These are phyloP conservation scores for Macrophya alboannulata DNA, from an alignment of 2,888 invertebrate genomes.

Conservation along the genomic window DNA sequence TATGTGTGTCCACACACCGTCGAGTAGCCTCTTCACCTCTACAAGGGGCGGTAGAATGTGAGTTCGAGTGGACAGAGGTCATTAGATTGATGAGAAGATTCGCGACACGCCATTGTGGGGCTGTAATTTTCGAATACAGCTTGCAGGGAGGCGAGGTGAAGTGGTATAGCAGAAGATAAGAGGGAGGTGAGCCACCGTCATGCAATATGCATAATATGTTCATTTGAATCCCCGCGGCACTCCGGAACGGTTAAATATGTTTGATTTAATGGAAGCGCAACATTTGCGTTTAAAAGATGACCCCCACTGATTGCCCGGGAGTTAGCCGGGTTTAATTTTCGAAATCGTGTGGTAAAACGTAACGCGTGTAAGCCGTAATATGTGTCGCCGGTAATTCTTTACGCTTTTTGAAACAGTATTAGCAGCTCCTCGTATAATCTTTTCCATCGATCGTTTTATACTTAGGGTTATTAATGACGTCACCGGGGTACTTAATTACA, in stretches of 20 bases:
- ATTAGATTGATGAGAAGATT: constrained; percentile 77
- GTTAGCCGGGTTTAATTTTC: constrained; percentile 27
- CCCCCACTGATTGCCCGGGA: constrained; percentile 13
- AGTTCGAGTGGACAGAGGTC: constrained; percentile 70
- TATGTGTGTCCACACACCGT: background rate
- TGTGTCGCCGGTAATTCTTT: constrained; percentile 18
- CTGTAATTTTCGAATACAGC: constrained; percentile 48
- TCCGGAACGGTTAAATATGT: constrained; percentile 49
- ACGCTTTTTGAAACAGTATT: constrained; percentile 36
- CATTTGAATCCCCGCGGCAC: constrained; percentile 44
- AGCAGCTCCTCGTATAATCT: constrained; percentile 1
- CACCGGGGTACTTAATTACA: constrained; percentile 21
- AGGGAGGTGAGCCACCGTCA: constrained; percentile 42
- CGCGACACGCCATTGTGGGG: constrained; percentile 71
- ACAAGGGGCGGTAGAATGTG: constrained; percentile 63
- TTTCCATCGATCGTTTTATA: constrained; percentile 46
- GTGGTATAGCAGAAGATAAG: constrained; percentile 28
- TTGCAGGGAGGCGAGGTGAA: constrained; percentile 1
- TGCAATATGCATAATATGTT: constrained; percentile 54
- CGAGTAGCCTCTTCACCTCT: constrained; percentile 48
- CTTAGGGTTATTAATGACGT: constrained; percentile 44
- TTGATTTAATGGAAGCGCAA: constrained; percentile 50
- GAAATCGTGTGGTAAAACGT: constrained; percentile 46
- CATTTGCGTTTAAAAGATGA: constrained; percentile 49
- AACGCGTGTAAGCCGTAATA: background rate